Conservation (phyloP, 2,113 vertebrate species). For the Tenrec ecaudatus region DNA sequence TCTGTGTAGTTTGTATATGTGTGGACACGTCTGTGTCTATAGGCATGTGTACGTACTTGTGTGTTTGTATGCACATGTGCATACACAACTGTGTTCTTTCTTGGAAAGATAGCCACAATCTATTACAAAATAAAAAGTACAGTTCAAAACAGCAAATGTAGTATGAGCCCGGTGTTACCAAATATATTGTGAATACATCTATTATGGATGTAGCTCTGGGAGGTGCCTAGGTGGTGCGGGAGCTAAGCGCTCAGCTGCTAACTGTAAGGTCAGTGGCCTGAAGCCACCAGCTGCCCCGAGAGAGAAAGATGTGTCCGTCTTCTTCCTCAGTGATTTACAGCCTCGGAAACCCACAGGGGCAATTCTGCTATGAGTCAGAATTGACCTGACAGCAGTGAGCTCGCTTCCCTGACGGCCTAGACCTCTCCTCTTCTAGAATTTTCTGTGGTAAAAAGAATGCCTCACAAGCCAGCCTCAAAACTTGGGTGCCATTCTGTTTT, state of each 20-base stretch:
- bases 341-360: not conserved
- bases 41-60: no score
- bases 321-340: not conserved
- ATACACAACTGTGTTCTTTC: no score
- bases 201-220: not conserved
- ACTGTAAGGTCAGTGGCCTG: not conserved
- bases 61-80: no score
- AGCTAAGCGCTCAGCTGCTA: not conserved
- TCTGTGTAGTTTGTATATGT: no score
- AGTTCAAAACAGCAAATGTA: no score
- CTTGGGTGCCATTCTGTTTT: not conserved
- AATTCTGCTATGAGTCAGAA: not conserved
- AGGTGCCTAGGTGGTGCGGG: not conserved
- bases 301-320: not conserved
- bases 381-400: not conserved
- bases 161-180: no score
- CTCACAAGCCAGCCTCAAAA: not conserved
- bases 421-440: not conserved
- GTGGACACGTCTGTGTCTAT: no score
- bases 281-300: not conserved
- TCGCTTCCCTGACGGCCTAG: not conserved
- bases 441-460: not conserved
- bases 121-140: no score
- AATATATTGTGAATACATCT: no score
- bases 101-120: no score